Conservation (phyloP, 2,113 vertebrate genomes). For the Hyperopisus bebe region DNA sequence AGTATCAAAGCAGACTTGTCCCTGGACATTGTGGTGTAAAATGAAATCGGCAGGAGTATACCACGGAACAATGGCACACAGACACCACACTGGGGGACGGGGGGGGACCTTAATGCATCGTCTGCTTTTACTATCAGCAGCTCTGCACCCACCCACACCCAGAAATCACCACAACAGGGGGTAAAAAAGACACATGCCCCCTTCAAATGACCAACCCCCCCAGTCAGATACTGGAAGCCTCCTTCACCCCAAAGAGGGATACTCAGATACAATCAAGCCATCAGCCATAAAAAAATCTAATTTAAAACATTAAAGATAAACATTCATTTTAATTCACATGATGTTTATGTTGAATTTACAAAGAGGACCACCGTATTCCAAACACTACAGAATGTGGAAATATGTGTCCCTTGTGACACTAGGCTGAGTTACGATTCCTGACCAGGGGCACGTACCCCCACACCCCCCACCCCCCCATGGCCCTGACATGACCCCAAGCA, state of each 20-base stretch:
- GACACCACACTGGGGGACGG: conserved; percentile 56
- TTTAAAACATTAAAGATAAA: neutral
- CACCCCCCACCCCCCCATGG: conserved; percentile 43
- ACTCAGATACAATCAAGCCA: neutral
- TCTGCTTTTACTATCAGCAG: conserved; percentile 64
- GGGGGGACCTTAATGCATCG: conserved; percentile 65
- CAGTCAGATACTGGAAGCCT: neutral
- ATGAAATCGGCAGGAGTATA: conserved; percentile 74
- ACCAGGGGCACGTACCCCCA: conserved; percentile 44
- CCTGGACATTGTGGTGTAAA: conserved; percentile 60
- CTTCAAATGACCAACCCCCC: neutral
- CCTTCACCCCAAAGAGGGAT: neutral
- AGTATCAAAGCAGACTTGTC: conserved; percentile 69
- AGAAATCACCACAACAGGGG: neutral
- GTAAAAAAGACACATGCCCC: neutral
- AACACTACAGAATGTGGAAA: neutral
- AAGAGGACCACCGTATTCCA: neutral
- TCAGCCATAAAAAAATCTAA: neutral
- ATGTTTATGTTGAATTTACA: neutral
- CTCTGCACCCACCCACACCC: conserved; percentile 42
- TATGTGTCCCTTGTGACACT: conserved; percentile 13
- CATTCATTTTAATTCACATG: neutral
- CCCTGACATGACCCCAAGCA: conserved; percentile 65
- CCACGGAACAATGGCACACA: conserved; percentile 65
- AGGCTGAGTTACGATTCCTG: conserved; percentile 58